These are phyloP conservation scores for Hetaerina titia DNA, from an alignment of 2,888 invertebrate genomes.

Conservation along the genomic window DNA sequence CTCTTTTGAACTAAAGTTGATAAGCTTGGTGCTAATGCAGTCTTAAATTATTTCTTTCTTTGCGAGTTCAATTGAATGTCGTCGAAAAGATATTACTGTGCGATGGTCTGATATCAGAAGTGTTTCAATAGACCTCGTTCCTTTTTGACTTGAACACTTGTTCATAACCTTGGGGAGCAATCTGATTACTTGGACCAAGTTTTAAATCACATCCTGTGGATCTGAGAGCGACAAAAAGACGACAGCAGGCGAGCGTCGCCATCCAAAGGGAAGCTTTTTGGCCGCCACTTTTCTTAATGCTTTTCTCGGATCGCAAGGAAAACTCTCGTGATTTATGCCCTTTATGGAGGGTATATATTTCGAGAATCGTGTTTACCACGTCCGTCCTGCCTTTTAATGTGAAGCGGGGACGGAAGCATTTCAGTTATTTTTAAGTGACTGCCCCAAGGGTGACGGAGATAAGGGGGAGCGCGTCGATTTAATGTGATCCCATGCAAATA, in stretches of 20 bases:
- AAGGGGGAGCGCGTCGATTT: not conserved
- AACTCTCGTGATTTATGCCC: conserved; percentile 26
- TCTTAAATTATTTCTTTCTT: not conserved
- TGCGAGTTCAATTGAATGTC: not conserved
- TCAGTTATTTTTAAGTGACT: not conserved
- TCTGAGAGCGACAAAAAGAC: conserved; percentile 3
- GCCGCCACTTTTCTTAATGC: conserved; percentile 33
- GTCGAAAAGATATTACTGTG: not conserved
- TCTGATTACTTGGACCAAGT: conserved; percentile 1
- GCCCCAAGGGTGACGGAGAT: not conserved
- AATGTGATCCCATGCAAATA: conserved; percentile 15
- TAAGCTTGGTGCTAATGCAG: not conserved
- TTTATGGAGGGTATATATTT: not conserved
- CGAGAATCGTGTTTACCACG: not conserved
- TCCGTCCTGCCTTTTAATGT: conserved; percentile 33
- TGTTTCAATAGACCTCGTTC: not conserved
- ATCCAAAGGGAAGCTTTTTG: not conserved
- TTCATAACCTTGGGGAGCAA: not conserved
- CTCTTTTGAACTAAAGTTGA: no score
- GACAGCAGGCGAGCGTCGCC: not conserved
- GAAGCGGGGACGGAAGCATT: conserved; percentile 6
- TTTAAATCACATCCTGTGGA: conserved; percentile 37
- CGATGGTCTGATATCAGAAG: not conserved
- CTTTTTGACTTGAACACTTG: not conserved
- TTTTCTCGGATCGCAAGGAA: not conserved